phyloP scores from a whole-genome alignment of 2,888 invertebrate genomes.

The Pheosia tremula region DNA sequence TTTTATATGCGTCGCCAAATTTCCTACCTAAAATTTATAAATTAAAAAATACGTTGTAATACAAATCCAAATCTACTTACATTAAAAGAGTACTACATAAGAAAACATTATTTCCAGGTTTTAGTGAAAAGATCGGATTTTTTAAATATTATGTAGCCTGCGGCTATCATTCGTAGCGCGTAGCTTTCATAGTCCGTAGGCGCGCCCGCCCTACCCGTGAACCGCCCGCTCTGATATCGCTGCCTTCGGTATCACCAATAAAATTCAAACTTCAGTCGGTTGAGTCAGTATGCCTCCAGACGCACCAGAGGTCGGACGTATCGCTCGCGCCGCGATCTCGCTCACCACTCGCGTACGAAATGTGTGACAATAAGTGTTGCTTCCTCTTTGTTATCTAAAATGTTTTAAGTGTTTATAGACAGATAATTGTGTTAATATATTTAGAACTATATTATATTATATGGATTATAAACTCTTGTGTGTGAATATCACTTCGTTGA shows the following conservation, averaged over 20 bases:
- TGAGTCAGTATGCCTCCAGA: slow-evolving; percentile 69
- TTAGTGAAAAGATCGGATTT: slow-evolving; percentile 8
- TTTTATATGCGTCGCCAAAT: too few species aligned
- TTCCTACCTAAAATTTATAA: too few species aligned
- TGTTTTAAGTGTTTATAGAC: slow-evolving; percentile 60
- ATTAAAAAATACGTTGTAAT: too few species aligned
- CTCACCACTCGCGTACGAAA: slow-evolving; percentile 70
- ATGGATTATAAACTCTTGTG: slow-evolving; percentile 31
- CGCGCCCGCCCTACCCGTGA: slow-evolving; percentile 60
- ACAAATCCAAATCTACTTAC: too few species aligned
- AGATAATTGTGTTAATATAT: slow-evolving; percentile 35
- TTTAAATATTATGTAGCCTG: slow-evolving; percentile 21
- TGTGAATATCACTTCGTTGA: slow-evolving; percentile 39
- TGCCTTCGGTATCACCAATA: slow-evolving; percentile 48
- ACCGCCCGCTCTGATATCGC: slow-evolving; percentile 51
- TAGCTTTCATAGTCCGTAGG: slow-evolving; percentile 56
- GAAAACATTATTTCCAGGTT: too few species aligned
- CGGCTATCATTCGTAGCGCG: slow-evolving; percentile 52
- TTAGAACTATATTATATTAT: slow-evolving; percentile 29
- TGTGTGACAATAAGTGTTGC: slow-evolving; percentile 84
- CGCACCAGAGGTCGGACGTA: slow-evolving; percentile 63
- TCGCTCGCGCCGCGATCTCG: slow-evolving; percentile 55
- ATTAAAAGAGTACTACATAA: too few species aligned
- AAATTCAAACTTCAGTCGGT: slow-evolving; percentile 45
- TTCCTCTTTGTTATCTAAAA: slow-evolving; percentile 75